These are phyloP conservation scores for Germaria angustata DNA, from an alignment of 2,888 invertebrate species.

Conservation along the genomic window DNA sequence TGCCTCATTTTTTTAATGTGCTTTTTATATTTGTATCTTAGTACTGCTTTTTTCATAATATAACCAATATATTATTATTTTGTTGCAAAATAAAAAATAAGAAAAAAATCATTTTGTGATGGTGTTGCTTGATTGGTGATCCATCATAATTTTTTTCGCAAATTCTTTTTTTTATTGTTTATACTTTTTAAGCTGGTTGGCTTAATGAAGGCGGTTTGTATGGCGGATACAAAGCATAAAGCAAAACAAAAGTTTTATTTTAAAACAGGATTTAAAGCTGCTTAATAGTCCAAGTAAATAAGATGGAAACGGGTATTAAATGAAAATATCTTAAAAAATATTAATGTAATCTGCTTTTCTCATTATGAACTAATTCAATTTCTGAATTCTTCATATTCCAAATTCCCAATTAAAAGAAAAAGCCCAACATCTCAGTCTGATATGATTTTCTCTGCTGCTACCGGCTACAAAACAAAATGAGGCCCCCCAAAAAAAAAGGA, in stretches of 20 bases:
- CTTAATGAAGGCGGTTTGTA: slow-evolving; percentile 40
- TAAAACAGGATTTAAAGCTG: slow-evolving; percentile 11
- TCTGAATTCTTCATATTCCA: no score
- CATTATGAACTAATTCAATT: neutral
- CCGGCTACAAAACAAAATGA: neutral
- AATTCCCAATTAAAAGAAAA: no score
- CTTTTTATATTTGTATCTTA: slow-evolving; percentile 41
- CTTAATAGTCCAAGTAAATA: neutral
- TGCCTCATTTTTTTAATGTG: slow-evolving; percentile 46
- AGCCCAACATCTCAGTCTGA: neutral
- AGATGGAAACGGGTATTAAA: neutral
- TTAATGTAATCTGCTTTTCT: neutral
- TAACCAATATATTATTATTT: slow-evolving; percentile 57
- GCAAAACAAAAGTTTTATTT: neutral
- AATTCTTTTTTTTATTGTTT: slow-evolving; percentile 16
- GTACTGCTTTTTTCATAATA: slow-evolving; percentile 35
- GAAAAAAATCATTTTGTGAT: slow-evolving; percentile 68
- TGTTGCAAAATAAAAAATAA: slow-evolving; percentile 53
- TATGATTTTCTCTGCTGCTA: neutral
- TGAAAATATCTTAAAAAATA: neutral
- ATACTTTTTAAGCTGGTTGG: slow-evolving; percentile 30
- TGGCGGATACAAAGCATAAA: neutral
- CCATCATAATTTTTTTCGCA: slow-evolving; percentile 76
- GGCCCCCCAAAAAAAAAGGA: neutral
- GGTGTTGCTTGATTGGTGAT: slow-evolving; percentile 79